Percentiles rank a stretch among this genome's conserved stretches.
phyloP scores from a whole-genome alignment of 2,797 vertebrate species.

The Nasua narica region DNA sequence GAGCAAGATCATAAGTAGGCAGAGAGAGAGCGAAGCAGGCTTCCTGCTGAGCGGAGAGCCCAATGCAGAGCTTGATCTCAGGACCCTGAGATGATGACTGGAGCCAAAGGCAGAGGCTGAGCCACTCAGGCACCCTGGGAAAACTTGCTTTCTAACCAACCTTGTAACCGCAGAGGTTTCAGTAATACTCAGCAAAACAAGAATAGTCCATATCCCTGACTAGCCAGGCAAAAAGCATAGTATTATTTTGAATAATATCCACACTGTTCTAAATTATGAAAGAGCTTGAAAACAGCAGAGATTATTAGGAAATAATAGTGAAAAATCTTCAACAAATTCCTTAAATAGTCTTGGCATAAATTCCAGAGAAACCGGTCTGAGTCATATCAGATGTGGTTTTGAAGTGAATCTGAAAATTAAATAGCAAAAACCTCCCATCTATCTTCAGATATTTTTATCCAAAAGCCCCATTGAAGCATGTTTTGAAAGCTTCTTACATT shows the following conservation, averaged over 20 bases:
- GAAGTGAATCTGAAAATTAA: slow-evolving; percentile 7
- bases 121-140: too few relatives aligned
- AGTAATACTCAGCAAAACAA: background rate
- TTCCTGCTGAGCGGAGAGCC: too few relatives aligned
- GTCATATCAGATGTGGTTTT: background rate
- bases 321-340: background rate
- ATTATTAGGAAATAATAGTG: slow-evolving; percentile 16
- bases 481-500: background rate
- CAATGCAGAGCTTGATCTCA: too few relatives aligned
- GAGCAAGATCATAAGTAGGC: too few relatives aligned
- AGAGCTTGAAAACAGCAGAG: background rate
- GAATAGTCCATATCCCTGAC: background rate
- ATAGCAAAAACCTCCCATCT: background rate
- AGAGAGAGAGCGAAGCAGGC: too few relatives aligned
- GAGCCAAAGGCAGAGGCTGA: too few relatives aligned
- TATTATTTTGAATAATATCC: background rate
- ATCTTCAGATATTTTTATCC: background rate
- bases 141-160: background rate
- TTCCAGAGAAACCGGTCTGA: background rate
- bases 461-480: background rate
- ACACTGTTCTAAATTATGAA: slow-evolving; percentile 32
- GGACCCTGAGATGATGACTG: too few relatives aligned
- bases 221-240: background rate
- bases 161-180: background rate
- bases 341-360: background rate